Evolutionary conservation across 35 echinoderm and acorn worm species (phyloP), one percentile per base, ranked within the genome.

Genomic region (Patiria miniata): DNA sequence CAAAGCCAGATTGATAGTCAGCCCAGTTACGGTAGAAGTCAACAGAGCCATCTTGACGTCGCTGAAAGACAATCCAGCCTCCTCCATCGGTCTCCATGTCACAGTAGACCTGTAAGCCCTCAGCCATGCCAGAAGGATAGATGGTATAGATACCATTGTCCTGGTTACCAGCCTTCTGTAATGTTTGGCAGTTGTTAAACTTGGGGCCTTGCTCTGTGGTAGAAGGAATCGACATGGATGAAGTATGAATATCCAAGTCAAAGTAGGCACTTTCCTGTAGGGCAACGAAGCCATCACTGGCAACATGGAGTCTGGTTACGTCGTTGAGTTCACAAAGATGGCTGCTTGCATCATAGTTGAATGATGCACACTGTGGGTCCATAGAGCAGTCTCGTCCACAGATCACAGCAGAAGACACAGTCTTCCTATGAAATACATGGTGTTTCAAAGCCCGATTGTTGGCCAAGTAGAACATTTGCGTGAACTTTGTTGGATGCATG

Each of bases 31-130:
- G 78, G 50, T 89, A 39, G 21, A 89, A 89, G 51, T 58, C 59
- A 17, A 81, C 79, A 8, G 87, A 78, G 36, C 87, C 87, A 47
- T 89, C 87, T 52, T 80, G 33, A 23, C 87, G 78, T 17, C 87
- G 39, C 58, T 89, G 87, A 33, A 81, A 81, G 6, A 89, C 87
- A 3, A 39, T 89, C 85, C 85, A 87, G 50, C 85, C 85, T 54
- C 68, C 68, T 52, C 69, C 69, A 76, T 86, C 84, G 1, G 58
- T 54, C 34, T 65, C 55, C 84, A 86, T 86, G 60, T 86, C 84
- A 50, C 84, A 86, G 26, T 86, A 86, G 29, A 86, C 84, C 21
- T 34, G 82, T 33, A 84, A 36, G 65, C 65, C 30, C 23, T 0
- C 21, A 73, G 29, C 34, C 65, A 73, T 8, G 34, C 65, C 65